These are phyloP conservation scores for Gobius niger DNA, from an alignment of 2,113 vertebrate species.

Conservation along the genomic window DNA sequence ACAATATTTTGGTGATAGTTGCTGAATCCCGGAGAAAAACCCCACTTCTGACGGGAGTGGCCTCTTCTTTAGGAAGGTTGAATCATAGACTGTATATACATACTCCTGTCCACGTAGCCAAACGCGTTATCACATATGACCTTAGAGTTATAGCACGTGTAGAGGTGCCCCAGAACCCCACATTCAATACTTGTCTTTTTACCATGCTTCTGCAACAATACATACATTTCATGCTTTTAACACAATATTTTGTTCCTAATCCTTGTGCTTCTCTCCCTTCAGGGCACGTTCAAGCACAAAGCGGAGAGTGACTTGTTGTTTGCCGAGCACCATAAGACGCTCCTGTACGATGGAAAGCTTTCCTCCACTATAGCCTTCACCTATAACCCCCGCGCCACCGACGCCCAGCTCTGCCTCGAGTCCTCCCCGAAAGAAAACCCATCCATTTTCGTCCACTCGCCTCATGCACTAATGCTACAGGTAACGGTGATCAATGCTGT, in stretches of 20 bases:
- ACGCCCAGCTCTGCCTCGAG: constrained; percentile 97
- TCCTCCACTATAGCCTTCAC: constrained; percentile 90
- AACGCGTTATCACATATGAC: too few species aligned
- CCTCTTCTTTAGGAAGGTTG: too few species aligned
- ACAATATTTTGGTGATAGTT: too few species aligned
- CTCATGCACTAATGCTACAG: constrained; percentile 99
- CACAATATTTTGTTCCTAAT: background rate
- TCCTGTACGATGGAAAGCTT: constrained; percentile 94
- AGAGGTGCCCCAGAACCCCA: too few species aligned
- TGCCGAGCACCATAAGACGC: constrained; percentile 91
- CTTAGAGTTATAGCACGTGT: too few species aligned
- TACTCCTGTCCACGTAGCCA: too few species aligned
- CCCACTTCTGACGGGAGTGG: too few species aligned
- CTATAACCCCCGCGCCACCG: constrained; percentile 95
- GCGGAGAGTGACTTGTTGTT: constrained; percentile 96
- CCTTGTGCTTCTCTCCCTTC: background rate
- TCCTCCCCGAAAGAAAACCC: constrained; percentile 94
- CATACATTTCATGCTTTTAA: too few species aligned
- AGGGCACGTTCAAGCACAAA: constrained; percentile 97
- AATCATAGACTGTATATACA: too few species aligned
- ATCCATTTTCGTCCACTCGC: constrained; percentile 98
- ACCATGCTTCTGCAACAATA: too few species aligned
- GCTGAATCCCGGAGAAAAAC: too few species aligned
- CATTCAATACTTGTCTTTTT: too few species aligned
- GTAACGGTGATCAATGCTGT: constrained; percentile 68